phyloP scores from a whole-genome alignment of 2,113 vertebrate genomes.

The Taxidea taxus region DNA sequence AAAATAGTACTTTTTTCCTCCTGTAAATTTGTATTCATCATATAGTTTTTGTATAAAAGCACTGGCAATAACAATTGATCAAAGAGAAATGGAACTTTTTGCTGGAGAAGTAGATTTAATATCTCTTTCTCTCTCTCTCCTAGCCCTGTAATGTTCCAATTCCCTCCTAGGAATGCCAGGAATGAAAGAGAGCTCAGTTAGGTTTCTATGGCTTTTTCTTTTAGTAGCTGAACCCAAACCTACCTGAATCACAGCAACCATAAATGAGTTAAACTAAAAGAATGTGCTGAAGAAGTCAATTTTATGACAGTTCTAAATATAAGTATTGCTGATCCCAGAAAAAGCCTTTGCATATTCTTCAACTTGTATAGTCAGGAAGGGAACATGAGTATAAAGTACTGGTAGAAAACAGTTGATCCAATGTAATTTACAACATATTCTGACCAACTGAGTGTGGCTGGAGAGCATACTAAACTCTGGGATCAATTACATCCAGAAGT shows the following conservation, averaged over 20 bases:
- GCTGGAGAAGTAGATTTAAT: not conserved
- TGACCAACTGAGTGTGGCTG: not conserved
- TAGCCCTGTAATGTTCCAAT: not conserved
- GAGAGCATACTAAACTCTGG: not conserved
- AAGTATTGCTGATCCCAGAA: not conserved
- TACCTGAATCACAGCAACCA: not conserved
- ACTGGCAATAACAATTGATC: not conserved
- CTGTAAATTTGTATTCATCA: not conserved
- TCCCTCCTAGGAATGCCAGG: not conserved
- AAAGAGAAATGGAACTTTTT: not conserved
- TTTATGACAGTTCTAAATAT: not conserved
- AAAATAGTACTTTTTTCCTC: not conserved
- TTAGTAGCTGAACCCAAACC: not conserved
- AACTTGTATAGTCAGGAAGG: not conserved
- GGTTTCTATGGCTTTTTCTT: not conserved
- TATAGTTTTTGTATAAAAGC: not conserved
- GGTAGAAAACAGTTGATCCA: not conserved
- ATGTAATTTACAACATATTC: not conserved
- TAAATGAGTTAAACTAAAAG: not conserved
- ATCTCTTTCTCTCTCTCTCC: not conserved
- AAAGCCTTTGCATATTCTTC: not conserved
- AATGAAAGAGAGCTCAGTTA: not conserved
- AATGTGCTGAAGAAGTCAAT: not conserved
- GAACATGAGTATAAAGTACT: not conserved
- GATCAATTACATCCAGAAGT: not conserved